Conservation (phyloP, 1,140 invertebrate genomes). For the Notospermus geniculatus region DNA sequence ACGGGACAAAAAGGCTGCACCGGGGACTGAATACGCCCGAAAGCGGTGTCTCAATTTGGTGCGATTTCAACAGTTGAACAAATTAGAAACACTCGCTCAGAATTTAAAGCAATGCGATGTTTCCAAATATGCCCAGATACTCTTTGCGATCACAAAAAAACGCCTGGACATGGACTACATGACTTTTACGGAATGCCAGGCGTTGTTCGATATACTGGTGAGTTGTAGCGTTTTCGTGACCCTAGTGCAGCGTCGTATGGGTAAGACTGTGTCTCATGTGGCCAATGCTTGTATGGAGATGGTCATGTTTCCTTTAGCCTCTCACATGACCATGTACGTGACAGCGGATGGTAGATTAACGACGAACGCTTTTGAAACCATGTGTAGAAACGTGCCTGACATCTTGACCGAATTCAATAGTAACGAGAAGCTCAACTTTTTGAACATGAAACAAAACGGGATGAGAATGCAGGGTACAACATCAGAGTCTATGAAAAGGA, state of each 20-base stretch:
- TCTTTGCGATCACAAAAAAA: background rate
- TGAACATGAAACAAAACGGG: background rate
- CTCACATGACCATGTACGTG: constrained; percentile 6
- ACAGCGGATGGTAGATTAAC: constrained; percentile 3
- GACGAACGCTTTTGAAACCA: background rate
- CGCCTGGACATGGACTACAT: constrained; percentile 3
- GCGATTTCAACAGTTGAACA: background rate
- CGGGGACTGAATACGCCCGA: background rate
- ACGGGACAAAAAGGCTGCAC: constrained; percentile 5
- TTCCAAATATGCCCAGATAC: background rate
- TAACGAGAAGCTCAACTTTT: background rate
- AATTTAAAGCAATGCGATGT: background rate
- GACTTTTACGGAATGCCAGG: background rate
- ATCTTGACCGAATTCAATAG: constrained; percentile 3
- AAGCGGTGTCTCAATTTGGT: constrained; percentile 3
- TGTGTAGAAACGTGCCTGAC: background rate
- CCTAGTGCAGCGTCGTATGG: background rate
- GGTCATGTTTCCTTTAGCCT: background rate
- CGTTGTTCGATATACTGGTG: background rate
- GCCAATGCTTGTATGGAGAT: constrained; percentile 7
- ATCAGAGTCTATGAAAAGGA: background rate
- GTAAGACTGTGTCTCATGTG: constrained; percentile 7
- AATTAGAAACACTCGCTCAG: constrained; percentile 7
- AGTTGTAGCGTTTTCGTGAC: background rate
- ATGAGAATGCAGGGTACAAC: background rate